These are phyloP conservation scores for Diplazon laetatorius DNA, from an alignment of 2,888 invertebrate genomes.

Conservation along the genomic window DNA sequence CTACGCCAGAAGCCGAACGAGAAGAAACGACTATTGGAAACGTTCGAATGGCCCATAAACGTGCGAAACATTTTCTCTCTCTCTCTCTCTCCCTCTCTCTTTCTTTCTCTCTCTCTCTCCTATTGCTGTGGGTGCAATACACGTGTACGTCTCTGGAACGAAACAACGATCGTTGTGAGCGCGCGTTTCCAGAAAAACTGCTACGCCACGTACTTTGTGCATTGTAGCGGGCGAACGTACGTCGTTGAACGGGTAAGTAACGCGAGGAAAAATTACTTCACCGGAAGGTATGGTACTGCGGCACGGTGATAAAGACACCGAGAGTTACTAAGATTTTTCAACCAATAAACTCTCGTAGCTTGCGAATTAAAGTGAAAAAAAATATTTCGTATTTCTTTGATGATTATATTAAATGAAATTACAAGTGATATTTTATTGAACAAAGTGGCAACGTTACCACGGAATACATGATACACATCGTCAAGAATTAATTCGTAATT, in stretches of 20 bases:
- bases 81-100: too few species aligned
- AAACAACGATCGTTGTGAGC: constrained; percentile 18
- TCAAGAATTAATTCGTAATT: too few species aligned
- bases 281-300: background rate
- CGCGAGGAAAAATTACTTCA: background rate
- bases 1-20: constrained; percentile 8
- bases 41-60: constrained; percentile 42
- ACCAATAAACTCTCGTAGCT: too few species aligned
- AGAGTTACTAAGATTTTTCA: background rate
- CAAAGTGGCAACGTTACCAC: too few species aligned
- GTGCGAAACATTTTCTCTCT: constrained; percentile 5
- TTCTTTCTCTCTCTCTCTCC: too few species aligned
- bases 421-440: too few species aligned
- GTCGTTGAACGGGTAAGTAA: background rate
- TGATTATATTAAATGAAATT: too few species aligned
- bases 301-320: background rate
- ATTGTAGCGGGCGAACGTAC: too few species aligned
- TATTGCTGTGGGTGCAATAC: background rate
- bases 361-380: too few species aligned
- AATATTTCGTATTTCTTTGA: too few species aligned
- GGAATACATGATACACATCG: too few species aligned
- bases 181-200: constrained; percentile 17
- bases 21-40: constrained; percentile 34
- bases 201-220: background rate
- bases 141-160: constrained; percentile 12